Conservation (phyloP, 2,888 invertebrate genomes). For the Apamea monoglypha region DNA sequence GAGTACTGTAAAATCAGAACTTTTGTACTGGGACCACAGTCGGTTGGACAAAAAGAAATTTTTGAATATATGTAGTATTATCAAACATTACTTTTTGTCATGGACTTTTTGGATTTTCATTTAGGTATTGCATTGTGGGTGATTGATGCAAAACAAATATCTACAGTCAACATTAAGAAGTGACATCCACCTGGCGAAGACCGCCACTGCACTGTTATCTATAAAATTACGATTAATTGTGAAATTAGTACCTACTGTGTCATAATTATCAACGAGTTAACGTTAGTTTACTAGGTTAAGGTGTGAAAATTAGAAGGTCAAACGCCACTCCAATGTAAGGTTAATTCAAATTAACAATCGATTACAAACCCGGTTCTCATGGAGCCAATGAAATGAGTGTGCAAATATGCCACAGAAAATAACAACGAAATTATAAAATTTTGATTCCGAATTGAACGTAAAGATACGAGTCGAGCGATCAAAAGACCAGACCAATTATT, state of each 20-base stretch:
- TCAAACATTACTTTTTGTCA: constrained; percentile 49
- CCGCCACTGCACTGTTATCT: constrained; percentile 77
- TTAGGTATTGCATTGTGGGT: constrained; percentile 26
- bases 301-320: constrained; percentile 70
- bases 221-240: constrained; percentile 75
- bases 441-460: constrained; percentile 52
- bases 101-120: constrained; percentile 20
- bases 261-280: constrained; percentile 65
- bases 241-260: constrained; percentile 74
- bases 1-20: constrained; percentile 32
- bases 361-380: constrained; percentile 71
- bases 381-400: constrained; percentile 75
- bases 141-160: constrained; percentile 34
- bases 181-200: constrained; percentile 70
- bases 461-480: constrained; percentile 63
- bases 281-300: constrained; percentile 70
- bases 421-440: constrained; percentile 66
- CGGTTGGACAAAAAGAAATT: constrained; percentile 28
- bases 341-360: constrained; percentile 66
- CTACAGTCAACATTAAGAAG: constrained; percentile 57
- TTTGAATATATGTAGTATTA: constrained; percentile 26
- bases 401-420: constrained; percentile 75
- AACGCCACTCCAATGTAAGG: constrained; percentile 72
- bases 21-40: constrained; percentile 23
- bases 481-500: constrained; percentile 69